Conservation (phyloP, 1,140 invertebrate genomes). For the Plectus sambesii region DNA sequence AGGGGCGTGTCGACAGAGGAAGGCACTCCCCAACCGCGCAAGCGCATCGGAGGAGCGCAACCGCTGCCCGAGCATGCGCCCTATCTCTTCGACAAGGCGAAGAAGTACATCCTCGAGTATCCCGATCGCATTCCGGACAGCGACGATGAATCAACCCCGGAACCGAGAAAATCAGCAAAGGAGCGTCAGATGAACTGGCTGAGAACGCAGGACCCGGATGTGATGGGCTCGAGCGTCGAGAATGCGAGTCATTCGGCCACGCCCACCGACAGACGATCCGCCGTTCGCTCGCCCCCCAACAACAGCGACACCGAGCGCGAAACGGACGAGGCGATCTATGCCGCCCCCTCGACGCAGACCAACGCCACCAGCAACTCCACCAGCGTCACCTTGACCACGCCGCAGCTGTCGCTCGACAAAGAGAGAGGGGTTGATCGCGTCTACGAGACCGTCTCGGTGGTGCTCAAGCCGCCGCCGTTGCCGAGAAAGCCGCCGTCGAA, state of each 20-base stretch:
- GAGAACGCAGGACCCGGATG: conserved; percentile 34
- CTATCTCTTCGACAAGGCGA: conserved; percentile 44
- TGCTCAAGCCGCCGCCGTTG: too few relatives aligned
- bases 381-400: too few relatives aligned
- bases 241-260: conserved; percentile 11
- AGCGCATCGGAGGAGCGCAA: conserved; percentile 40
- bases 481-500: too few relatives aligned
- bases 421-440: too few relatives aligned
- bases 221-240: conserved; percentile 11
- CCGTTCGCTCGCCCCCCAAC: too few relatives aligned
- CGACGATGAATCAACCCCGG: too few relatives aligned
- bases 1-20: conserved; percentile 42
- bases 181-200: conserved; percentile 27
- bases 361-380: conserved; percentile 29
- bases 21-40: conserved; percentile 31
- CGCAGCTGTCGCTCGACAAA: too few relatives aligned
- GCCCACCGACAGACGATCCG: too few relatives aligned
- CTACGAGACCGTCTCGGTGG: too few relatives aligned
- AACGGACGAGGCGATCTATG: conserved; percentile 13
- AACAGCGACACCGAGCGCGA: too few relatives aligned
- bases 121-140: conserved; percentile 30
- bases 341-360: conserved; percentile 14
- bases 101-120: conserved; percentile 37
- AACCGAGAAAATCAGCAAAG: conserved; percentile 11
- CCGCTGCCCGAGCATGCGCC: conserved; percentile 38